phyloP scores from a whole-genome alignment of 2,888 invertebrate genomes.

The Epinotia bilunana region DNA sequence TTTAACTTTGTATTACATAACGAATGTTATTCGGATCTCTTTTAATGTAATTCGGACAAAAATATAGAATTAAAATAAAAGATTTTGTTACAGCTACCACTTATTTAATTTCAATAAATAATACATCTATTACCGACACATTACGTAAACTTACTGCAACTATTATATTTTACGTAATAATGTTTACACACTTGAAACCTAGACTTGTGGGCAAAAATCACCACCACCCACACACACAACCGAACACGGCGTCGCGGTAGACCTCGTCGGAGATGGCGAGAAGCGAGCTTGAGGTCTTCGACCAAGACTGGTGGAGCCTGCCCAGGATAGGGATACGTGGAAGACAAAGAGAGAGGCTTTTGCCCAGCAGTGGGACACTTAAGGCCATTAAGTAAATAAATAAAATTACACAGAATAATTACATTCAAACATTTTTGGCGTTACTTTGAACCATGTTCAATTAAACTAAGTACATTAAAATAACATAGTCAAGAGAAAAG shows the following conservation, averaged over 20 bases:
- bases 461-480: not conserved
- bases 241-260: no score
- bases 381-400: no score
- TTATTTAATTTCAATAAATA: constrained; percentile 22
- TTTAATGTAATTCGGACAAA: constrained; percentile 12
- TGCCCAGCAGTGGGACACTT: no score
- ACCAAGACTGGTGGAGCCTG: no score
- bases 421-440: not conserved
- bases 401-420: not conserved
- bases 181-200: no score
- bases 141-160: not conserved
- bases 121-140: not conserved
- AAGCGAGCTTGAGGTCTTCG: no score
- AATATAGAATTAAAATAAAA: constrained; percentile 12
- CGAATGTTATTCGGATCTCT: constrained; percentile 17
- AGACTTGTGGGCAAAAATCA: no score
- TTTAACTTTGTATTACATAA: not conserved
- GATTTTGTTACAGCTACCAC: not conserved
- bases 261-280: no score
- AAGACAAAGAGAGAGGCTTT: no score
- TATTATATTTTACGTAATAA: not conserved
- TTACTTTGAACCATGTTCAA: not conserved
- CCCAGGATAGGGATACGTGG: no score
- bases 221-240: no score
- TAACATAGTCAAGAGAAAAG: no score